Conservation (phyloP, 1,140 invertebrate species). For the Eumaeus atala region DNA sequence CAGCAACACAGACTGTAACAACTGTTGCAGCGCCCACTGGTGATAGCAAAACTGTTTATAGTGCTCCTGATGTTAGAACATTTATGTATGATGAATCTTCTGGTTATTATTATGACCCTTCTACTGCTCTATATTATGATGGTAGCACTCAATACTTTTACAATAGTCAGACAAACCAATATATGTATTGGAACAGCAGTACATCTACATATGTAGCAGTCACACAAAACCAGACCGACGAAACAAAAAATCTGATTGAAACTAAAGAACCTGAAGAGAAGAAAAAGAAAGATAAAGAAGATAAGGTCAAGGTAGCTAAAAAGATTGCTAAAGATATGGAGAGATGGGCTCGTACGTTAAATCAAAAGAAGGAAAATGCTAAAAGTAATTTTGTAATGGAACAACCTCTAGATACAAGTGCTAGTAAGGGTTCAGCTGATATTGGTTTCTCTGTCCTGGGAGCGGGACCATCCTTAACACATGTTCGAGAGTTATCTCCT, state of each 20-base stretch:
- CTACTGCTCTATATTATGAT: conserved; percentile 96
- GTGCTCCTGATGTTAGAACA: conserved; percentile 88
- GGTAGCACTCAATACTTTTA: conserved; percentile 95
- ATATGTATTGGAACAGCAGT: conserved; percentile 95
- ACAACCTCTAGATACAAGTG: conserved; percentile 58
- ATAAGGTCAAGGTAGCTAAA: conserved; percentile 97
- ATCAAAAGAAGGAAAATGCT: conserved; percentile 95
- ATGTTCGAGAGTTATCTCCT: conserved; percentile 51
- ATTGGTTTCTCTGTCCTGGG: conserved; percentile 90
- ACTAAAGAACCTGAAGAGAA: conserved; percentile 61
- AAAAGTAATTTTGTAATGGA: conserved; percentile 78
- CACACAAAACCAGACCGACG: conserved; percentile 64
- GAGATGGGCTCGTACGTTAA: conserved; percentile 96
- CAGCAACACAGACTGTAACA: conserved; percentile 64
- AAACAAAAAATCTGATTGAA: neutral
- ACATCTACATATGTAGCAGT: conserved; percentile 88
- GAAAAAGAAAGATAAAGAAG: conserved; percentile 81
- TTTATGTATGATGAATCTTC: conserved; percentile 97
- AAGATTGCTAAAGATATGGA: conserved; percentile 98
- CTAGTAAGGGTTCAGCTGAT: conserved; percentile 85
- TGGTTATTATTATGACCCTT: conserved; percentile 96
- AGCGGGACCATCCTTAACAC: conserved; percentile 77
- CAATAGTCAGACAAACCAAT: conserved; percentile 92
- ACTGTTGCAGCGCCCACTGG: conserved; percentile 68
- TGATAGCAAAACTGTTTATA: conserved; percentile 58